A percentile compares a stretch with the other conserved stretches of the same genome.
Conservation (phyloP, 2,888 invertebrate genomes). For the Pelosia muscerda region DNA sequence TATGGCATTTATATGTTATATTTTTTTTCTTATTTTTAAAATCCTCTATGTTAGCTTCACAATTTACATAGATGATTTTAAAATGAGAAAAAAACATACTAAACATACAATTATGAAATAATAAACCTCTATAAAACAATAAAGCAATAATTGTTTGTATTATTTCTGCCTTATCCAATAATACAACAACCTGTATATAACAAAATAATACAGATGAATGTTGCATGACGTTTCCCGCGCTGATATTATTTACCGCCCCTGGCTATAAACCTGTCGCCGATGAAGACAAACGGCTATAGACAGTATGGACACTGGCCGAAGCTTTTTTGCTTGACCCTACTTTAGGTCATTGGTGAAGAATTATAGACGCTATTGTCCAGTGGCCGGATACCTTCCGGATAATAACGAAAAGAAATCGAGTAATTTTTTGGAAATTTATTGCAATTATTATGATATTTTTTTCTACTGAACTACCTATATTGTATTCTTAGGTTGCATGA, state of each 20-base stretch:
- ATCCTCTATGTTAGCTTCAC: too few species aligned
- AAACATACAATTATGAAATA: too few species aligned
- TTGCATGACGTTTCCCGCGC: slow-evolving; percentile 81
- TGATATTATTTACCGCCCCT: slow-evolving; percentile 83
- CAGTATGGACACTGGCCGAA: slow-evolving; percentile 56
- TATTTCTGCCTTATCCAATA: not conserved
- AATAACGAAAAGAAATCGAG: slow-evolving; percentile 18
- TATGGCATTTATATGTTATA: too few species aligned
- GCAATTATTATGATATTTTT: not conserved
- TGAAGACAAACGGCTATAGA: slow-evolving; percentile 79
- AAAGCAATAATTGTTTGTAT: not conserved
- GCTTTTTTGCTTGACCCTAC: slow-evolving; percentile 80
- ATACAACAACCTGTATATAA: slow-evolving; percentile 54
- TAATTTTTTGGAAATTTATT: slow-evolving; percentile 12
- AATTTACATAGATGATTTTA: too few species aligned
- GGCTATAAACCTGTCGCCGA: slow-evolving; percentile 81
- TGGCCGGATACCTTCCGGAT: slow-evolving; percentile 12
- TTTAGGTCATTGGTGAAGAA: slow-evolving; percentile 46
- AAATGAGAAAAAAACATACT: too few species aligned
- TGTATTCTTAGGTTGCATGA: not conserved
- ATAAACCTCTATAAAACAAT: too few species aligned
- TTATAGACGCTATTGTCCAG: slow-evolving; percentile 41
- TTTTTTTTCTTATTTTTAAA: too few species aligned
- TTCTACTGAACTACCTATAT: not conserved
- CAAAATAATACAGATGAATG: slow-evolving; percentile 75